phyloP scores from a whole-genome alignment of 2,113 vertebrate species.

The Saccopteryx leptura region DNA sequence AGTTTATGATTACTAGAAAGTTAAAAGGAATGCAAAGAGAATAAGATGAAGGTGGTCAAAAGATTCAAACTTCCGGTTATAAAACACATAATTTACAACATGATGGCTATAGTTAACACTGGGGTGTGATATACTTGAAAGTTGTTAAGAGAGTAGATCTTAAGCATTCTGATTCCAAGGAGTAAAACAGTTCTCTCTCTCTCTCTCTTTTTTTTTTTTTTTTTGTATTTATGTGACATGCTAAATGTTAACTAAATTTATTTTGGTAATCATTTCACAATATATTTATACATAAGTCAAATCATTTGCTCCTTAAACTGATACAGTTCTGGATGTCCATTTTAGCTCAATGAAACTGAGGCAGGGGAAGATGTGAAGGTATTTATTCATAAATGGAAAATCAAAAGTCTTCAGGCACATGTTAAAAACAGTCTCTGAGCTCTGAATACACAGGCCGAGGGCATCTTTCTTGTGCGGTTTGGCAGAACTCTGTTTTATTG shows the following conservation, averaged over 20 bases:
- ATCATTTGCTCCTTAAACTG: not conserved
- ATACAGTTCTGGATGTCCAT: not conserved
- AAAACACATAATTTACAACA: not conserved
- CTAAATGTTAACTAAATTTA: not conserved
- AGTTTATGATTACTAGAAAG: conserved; percentile 4
- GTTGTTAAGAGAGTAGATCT: not conserved
- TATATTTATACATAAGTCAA: not conserved
- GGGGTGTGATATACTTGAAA: not conserved
- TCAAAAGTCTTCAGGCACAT: not conserved
- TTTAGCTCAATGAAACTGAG: not conserved
- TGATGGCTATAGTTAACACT: not conserved
- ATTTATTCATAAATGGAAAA: conserved; percentile 47
- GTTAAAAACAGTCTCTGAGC: not conserved
- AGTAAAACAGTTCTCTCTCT: not conserved
- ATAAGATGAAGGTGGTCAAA: not conserved
- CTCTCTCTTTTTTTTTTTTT: not conserved
- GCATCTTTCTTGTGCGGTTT: not conserved
- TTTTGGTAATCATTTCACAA: not conserved
- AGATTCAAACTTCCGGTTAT: not conserved
- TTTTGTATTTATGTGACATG: not conserved
- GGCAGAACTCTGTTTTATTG: not conserved
- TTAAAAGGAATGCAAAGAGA: not conserved
- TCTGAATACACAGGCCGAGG: not conserved
- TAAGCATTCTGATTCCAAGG: not conserved
- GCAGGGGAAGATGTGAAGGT: not conserved